phyloP scores from a whole-genome alignment of 1,140 invertebrate genomes.

The Dreissena polymorpha region DNA sequence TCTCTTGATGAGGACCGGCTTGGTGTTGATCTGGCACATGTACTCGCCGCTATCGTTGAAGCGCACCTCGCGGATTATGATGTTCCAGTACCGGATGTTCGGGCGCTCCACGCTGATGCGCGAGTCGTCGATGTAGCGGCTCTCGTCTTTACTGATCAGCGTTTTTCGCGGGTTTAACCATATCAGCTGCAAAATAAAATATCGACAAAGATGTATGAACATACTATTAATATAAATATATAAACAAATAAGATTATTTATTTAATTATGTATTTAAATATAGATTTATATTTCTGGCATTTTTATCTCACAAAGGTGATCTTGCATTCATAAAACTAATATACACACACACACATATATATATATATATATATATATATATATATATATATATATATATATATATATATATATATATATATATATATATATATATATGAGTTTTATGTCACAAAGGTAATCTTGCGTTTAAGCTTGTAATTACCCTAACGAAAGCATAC shows the following conservation, averaged over 20 bases:
- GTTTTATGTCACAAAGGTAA: too few relatives aligned
- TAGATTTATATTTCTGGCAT: neutral
- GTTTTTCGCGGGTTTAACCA: conserved; percentile 68
- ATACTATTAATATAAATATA: neutral
- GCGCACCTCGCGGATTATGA: conserved; percentile 67
- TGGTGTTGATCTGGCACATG: conserved; percentile 74
- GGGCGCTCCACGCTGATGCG: conserved; percentile 70
- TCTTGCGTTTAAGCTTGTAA: too few relatives aligned
- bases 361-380: too few relatives aligned
- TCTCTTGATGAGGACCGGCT: conserved; percentile 64
- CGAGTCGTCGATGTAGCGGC: conserved; percentile 68
- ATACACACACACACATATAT: too few relatives aligned
- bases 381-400: too few relatives aligned
- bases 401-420: too few relatives aligned
- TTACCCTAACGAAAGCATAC: too few relatives aligned
- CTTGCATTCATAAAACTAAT: neutral
- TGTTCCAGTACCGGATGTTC: conserved; percentile 71
- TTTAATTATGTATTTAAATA: neutral
- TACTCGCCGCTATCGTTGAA: conserved; percentile 71
- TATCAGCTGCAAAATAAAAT: conserved; percentile 61
- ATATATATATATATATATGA: too few relatives aligned
- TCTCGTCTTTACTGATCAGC: conserved; percentile 65
- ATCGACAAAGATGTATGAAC: neutral
- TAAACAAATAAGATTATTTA: too few relatives aligned
- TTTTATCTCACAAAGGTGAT: neutral